Conservation (phyloP, 2,113 vertebrate species). For the Dunckerocampus dactyliophorus region DNA sequence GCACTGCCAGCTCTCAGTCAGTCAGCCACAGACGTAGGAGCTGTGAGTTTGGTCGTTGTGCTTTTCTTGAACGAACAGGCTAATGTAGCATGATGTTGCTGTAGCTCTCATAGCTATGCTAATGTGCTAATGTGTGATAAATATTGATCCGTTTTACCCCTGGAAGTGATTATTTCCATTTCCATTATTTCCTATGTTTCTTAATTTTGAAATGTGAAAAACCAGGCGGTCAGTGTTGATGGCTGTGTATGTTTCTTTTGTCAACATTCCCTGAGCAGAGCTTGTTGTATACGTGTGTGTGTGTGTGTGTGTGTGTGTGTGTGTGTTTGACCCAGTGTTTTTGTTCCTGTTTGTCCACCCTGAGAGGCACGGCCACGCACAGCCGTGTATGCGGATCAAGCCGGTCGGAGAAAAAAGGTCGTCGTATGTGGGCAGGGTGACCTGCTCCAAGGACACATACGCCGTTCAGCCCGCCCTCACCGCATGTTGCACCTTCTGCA, state of each 20-base stretch:
- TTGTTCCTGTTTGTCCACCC: conserved; percentile 22
- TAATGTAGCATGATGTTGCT: too few relatives aligned
- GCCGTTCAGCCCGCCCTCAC: neutral
- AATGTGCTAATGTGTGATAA: too few relatives aligned
- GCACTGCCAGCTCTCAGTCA: too few relatives aligned
- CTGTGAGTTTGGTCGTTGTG: too few relatives aligned
- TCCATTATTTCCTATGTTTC: too few relatives aligned
- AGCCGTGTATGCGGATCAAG: conserved; percentile 26
- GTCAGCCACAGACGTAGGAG: too few relatives aligned
- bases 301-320: conserved; percentile 14
- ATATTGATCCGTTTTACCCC: too few relatives aligned
- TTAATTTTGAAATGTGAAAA: neutral
- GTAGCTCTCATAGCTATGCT: too few relatives aligned
- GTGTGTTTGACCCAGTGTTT: conserved; percentile 18
- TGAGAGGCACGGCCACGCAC: conserved; percentile 20
- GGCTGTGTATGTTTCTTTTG: conserved; percentile 8
- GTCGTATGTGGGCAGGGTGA: conserved; percentile 28
- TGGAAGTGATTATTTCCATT: too few relatives aligned
- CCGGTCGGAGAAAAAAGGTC: conserved; percentile 41
- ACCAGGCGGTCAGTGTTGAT: conserved; percentile 4
- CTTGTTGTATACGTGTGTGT: neutral
- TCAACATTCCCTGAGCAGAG: neutral
- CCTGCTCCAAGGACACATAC: conserved; percentile 40
- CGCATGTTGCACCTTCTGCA: neutral
- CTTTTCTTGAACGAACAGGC: too few relatives aligned